Base-by-base conservation (phyloP, 2,797 vertebrate species). In the Sebastiscus albofasciatus region DNA sequence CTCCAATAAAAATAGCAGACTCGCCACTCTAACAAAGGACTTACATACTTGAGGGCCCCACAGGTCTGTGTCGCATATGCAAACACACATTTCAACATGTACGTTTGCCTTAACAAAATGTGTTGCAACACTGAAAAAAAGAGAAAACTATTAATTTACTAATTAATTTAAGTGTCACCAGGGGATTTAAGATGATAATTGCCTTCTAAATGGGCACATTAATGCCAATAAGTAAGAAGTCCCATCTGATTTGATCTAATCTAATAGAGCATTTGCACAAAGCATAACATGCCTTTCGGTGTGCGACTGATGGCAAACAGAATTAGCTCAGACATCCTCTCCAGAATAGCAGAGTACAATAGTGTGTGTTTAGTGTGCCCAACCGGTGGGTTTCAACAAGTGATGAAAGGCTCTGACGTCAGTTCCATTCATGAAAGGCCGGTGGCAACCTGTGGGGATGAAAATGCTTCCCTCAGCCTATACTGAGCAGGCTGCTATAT, bases 1-100 rank as follows among this genome's bases (percentile, higher is more conserved):
- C 81, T 72, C 74, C 66, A 81, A 88, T 89, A 94, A 88, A 91
- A 93, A 93, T 84, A 93, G 92, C 86, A 79, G 76, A 83, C 84
- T 75, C 70, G 69, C 78, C 46, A 64, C 68, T 76, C 68, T 77
- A 77, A 91, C 87, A 91, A 87, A 89, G 80, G 89, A 79, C 80
- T 49, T 49, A 49, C 46, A 88, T 71, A 81, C 76, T 80, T 46
- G 62, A 83, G 81, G 67, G 82, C 39, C 78, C 59, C 71, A 76
- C 77, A 85, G 36, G 77, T 89, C 71, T 81, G 60, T 61, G 79
- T 83, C 58, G 4, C 62, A 72, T 34, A 33, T 24, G 59, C 79
- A 83, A 83, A 82, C 67, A 72, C 46, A 68, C 39, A 55, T 70
- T 84, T 83, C 58, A 80, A 64, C 79, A 79, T 54, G 62, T 27